Evolutionary conservation across 2,113 vertebrate species (phyloP), one percentile per base, ranked within the genome.

Genomic region (Paedocypris sp.): DNA sequence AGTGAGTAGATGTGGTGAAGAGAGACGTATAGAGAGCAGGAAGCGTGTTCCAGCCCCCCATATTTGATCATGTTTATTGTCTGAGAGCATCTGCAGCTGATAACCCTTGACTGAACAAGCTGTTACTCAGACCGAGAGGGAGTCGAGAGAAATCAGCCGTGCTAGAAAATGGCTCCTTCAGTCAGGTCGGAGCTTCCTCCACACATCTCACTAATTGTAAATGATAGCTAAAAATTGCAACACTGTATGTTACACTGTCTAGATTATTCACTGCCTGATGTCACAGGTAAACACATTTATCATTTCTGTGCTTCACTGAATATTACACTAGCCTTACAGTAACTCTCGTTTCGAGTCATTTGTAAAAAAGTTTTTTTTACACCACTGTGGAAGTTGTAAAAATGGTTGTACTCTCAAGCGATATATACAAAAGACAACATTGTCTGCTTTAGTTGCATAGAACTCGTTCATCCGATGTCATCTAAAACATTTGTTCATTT

Each of bases 31-130:
- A 60, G 60, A 48, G 56, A 38, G 20, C 23, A 62, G 10, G 49
- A 22, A 62, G 47, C 20, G 38, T 65, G 64, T 70, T 72, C 69
- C 62, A 73, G 56, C 35, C 77, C 71, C 58, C 71, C 71, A 43
- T 78, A 77, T 83, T 80, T 79, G 70, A 81, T 77, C 74, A 43
- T 77, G 79, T 79, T 80, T 76, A 82, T 79, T 80, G 77, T 82
- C 81, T 79, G 56, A 77, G 80, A 66, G 77, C 79, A 81, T 83
- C 81, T 82, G 82, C 78, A 63, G 68, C 75, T 60, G 78, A 82
- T 79, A 80, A 76, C 76, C 77, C 76, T 74, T 75, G 79, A 81
- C 77, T 72, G 64, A 77, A 75, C 80, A 82, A 79, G 78, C 82
- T 83, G 80, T 74, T 72, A 49, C 48, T 64, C 57, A 50, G 71